These are phyloP conservation scores for Lepisosteus oculatus DNA, from an alignment of 2,113 vertebrate genomes.

Conservation along the genomic window DNA sequence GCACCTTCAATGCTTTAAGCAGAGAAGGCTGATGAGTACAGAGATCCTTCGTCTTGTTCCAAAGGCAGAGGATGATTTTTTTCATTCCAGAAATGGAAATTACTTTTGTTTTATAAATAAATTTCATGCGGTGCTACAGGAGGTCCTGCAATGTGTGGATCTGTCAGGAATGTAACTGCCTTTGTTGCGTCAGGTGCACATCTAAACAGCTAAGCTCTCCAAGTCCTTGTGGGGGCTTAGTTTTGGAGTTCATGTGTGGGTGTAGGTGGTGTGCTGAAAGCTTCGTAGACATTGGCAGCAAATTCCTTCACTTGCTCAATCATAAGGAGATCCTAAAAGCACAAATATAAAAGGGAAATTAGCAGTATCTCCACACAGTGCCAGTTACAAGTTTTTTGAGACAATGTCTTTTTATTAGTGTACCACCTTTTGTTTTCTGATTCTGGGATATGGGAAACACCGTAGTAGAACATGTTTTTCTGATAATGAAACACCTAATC, in stretches of 20 bases:
- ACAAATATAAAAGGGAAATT: background rate
- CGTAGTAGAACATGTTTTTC: no score
- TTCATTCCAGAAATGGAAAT: background rate
- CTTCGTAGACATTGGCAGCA: conserved; percentile 93
- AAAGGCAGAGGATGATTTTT: background rate
- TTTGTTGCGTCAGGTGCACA: background rate
- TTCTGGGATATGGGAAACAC: no score
- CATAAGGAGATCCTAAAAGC: conserved; percentile 83
- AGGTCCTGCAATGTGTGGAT: background rate
- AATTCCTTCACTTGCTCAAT: conserved; percentile 96
- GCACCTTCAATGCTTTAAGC: background rate
- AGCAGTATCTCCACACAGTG: background rate
- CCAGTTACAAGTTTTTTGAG: no score
- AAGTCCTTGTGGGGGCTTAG: conserved; percentile 41
- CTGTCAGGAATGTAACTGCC: conserved; percentile 4
- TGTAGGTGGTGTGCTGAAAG: conserved; percentile 78
- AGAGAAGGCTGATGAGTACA: conserved; percentile 1
- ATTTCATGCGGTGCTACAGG: conserved; percentile 6
- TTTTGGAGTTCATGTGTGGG: conserved; percentile 79
- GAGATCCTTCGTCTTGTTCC: background rate
- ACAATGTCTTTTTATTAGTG: no score
- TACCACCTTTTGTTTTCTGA: no score
- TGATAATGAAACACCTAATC: no score
- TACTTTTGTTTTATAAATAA: conserved; percentile 11
- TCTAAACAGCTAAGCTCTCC: background rate